Conservation (phyloP, 2,888 invertebrate genomes). For the Limnephilus auricula region DNA sequence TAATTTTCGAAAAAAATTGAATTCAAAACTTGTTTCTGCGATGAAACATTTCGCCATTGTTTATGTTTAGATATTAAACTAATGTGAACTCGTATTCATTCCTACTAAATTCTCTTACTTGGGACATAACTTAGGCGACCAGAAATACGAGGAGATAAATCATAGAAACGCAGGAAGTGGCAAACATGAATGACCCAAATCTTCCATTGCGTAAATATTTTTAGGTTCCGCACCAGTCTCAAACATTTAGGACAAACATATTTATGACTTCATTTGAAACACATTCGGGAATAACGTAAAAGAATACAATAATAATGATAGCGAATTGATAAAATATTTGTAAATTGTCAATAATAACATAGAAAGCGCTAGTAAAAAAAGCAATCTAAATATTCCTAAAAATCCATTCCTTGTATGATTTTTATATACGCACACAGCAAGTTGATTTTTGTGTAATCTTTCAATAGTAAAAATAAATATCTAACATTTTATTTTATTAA, state of each 20-base stretch:
- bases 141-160: slow-evolving; percentile 23
- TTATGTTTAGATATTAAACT: background rate
- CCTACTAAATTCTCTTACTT: background rate
- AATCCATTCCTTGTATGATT: no score
- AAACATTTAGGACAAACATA: slow-evolving; percentile 6
- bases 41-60: background rate
- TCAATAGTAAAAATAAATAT: no score
- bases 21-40: background rate
- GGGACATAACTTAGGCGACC: background rate
- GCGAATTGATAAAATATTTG: background rate
- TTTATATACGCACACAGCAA: no score
- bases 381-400: no score
- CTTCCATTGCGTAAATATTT: slow-evolving; percentile 39
- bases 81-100: background rate
- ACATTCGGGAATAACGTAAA: background rate
- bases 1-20: no score
- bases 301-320: background rate
- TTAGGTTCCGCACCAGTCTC: slow-evolving; percentile 4
- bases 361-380: no score
- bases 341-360: no score
- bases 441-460: no score
- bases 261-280: slow-evolving; percentile 5
- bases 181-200: slow-evolving; percentile 36
- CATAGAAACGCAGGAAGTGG: slow-evolving; percentile 5
- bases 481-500: no score